These are phyloP conservation scores for Anarhynchus alexandrinus DNA, from an alignment of 2,113 vertebrate species.

Conservation along the genomic window DNA sequence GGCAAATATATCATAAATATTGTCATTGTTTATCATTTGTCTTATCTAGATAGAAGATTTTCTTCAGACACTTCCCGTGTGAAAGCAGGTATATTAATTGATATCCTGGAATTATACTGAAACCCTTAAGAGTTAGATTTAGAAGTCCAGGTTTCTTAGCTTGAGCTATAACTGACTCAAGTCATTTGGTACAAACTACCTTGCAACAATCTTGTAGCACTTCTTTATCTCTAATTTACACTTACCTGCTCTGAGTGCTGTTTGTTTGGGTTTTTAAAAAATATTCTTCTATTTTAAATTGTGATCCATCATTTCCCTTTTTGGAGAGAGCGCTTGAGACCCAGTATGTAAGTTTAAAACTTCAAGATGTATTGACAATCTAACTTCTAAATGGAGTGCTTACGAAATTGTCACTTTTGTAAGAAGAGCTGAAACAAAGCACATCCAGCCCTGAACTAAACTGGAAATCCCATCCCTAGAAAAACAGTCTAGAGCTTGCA, in stretches of 20 bases:
- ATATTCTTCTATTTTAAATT: not conserved
- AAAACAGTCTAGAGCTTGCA: not conserved
- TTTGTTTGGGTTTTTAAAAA: not conserved
- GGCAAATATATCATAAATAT: not conserved
- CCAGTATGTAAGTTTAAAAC: not conserved
- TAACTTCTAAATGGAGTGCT: not conserved
- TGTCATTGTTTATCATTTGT: not conserved
- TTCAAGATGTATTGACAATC: not conserved
- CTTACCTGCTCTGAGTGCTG: not conserved
- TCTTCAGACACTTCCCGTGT: not conserved
- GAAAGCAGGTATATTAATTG: not conserved
- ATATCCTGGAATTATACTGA: not conserved
- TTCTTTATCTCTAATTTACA: not conserved
- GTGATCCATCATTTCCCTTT: not conserved
- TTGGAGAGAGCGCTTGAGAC: not conserved
- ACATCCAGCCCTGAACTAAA: not conserved
- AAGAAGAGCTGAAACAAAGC: not conserved
- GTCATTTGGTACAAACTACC: fast-evolving
- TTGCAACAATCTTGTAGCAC: not conserved
- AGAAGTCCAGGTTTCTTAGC: not conserved
- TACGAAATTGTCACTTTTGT: not conserved
- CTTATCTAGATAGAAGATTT: not conserved
- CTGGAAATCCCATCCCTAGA: not conserved
- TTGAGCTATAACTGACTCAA: not conserved
- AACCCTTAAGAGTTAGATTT: not conserved